Evolutionary conservation across 2,113 vertebrate genomes (phyloP).

Genomic region (Porphyrio hochstetteri): DNA sequence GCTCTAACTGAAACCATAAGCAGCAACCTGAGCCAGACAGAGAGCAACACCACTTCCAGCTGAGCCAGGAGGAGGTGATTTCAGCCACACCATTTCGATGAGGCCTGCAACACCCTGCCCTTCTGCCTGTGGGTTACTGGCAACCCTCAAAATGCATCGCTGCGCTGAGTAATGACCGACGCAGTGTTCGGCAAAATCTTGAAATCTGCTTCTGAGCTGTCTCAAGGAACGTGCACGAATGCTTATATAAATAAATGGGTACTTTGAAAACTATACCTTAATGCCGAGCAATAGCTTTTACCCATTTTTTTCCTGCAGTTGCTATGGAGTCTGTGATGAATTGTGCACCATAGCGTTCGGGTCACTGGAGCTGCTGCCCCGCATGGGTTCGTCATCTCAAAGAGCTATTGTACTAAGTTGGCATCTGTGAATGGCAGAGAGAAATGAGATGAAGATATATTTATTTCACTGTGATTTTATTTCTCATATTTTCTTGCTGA

Average conservation of each 20-base stretch:
- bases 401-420: slow-evolving; percentile 55
- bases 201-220: background rate
- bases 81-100: background rate
- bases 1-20: background rate
- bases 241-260: slow-evolving; percentile 10
- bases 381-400: background rate
- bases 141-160: background rate
- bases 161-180: background rate
- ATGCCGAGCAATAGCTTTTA: background rate
- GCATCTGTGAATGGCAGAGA: slow-evolving; percentile 34
- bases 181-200: background rate
- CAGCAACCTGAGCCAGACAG: background rate
- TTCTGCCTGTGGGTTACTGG: background rate
- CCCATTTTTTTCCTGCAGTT: slow-evolving; percentile 8
- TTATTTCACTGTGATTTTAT: slow-evolving; percentile 52
- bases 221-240: background rate
- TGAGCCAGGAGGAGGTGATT: background rate
- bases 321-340: slow-evolving; percentile 14
- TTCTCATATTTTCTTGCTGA: slow-evolving; percentile 43
- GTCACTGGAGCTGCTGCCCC: slow-evolving; percentile 46
- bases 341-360: background rate
- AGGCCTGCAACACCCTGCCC: accelerated
- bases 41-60: background rate
- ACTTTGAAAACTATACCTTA: slow-evolving; percentile 1
- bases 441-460: slow-evolving; percentile 59